Conservation (phyloP, 92 coral and sea anemone genomes). For the Zoanthus sansibaricus region DNA sequence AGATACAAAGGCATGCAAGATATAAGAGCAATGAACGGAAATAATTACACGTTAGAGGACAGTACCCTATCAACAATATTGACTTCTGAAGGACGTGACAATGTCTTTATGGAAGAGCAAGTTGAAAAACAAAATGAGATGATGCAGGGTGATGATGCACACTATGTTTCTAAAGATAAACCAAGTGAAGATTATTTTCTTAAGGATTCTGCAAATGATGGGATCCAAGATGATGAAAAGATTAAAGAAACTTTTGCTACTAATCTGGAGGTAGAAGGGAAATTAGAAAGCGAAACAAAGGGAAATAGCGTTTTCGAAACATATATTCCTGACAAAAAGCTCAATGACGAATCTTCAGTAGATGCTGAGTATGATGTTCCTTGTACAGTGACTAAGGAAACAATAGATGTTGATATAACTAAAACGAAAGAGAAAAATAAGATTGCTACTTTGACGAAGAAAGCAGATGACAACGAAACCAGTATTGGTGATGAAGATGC, state of each 20-base stretch:
- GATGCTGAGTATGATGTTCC: background rate
- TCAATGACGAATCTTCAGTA: background rate
- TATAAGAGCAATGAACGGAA: background rate
- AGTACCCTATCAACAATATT: background rate
- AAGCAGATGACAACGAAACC: background rate
- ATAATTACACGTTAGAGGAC: background rate
- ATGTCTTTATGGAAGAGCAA: background rate
- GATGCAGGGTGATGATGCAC: background rate
- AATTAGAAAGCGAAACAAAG: background rate
- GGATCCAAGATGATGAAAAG: too few relatives aligned
- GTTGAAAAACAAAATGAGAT: background rate
- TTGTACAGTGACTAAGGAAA: background rate
- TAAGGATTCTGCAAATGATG: background rate
- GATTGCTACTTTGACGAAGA: background rate
- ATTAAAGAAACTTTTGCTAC: too few relatives aligned
- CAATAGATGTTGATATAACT: background rate
- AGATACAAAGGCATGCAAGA: conserved; percentile 6
- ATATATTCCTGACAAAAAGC: background rate
- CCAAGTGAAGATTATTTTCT: too few relatives aligned
- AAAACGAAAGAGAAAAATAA: background rate
- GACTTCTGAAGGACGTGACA: background rate
- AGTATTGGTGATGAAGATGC: background rate
- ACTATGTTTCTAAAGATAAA: too few relatives aligned
- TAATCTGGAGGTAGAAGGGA: background rate
- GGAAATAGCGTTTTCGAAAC: background rate